A percentile compares a stretch with the other conserved stretches of the same genome.
Evolutionary conservation across 2,113 vertebrate species (phyloP).

Genomic region (Acinonyx jubatus): DNA sequence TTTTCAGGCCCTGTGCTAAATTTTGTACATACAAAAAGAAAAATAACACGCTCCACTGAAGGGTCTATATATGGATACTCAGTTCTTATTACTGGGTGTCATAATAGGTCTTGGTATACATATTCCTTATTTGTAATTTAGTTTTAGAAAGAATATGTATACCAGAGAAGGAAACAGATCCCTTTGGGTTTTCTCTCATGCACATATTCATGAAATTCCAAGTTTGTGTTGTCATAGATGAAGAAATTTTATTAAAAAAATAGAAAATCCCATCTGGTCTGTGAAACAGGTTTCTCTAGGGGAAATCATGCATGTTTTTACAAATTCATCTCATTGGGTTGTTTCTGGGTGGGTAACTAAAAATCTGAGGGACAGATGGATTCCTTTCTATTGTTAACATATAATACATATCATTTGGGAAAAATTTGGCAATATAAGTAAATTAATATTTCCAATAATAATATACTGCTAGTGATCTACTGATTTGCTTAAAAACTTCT

Average conservation of each 20-base stretch:
- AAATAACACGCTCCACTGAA: background rate
- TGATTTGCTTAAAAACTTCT: conserved; percentile 32
- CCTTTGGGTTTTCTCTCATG: background rate
- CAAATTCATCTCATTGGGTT: conserved; percentile 18
- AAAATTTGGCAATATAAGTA: background rate
- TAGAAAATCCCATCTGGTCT: conserved; percentile 42
- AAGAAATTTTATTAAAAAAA: conserved; percentile 38
- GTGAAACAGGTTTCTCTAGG: conserved; percentile 11
- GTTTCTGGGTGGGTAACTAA: background rate
- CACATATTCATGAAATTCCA: conserved; percentile 47
- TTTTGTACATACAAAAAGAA: background rate
- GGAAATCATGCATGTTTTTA: background rate
- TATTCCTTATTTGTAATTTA: background rate
- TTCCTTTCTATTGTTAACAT: background rate
- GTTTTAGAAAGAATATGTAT: background rate
- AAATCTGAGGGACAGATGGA: background rate
- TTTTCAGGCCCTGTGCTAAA: background rate
- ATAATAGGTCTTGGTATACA: background rate
- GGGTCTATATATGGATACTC: background rate
- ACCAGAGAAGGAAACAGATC: background rate
- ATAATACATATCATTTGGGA: background rate
- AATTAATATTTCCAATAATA: conserved; percentile 19
- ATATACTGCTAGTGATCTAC: background rate
- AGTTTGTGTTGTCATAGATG: conserved; percentile 34
- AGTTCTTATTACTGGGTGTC: background rate